Evolutionary conservation across 2,113 vertebrate genomes (phyloP).

Genomic region (Sinocyclocheilus grahami): DNA sequence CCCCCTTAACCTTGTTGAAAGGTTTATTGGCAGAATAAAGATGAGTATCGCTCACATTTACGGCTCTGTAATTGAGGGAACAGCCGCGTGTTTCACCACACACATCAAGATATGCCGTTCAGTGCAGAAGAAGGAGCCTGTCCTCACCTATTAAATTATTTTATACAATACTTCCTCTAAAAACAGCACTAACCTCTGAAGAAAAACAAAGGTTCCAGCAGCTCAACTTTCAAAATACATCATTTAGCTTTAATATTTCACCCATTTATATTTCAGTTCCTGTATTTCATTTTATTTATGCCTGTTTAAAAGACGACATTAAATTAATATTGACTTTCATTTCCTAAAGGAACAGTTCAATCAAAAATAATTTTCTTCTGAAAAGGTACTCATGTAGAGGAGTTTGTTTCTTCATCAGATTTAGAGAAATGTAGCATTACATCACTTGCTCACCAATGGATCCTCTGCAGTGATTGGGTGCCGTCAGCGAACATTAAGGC

Average conservation of each 20-base stretch:
- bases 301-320: background rate
- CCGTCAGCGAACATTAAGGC: too few relatives aligned
- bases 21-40: conserved; percentile 55
- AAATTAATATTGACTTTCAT: background rate
- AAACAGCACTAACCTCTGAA: conserved; percentile 6
- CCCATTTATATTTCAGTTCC: background rate
- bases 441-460: background rate
- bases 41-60: conserved; percentile 47
- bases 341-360: background rate
- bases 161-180: conserved; percentile 37
- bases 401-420: too few relatives aligned
- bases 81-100: background rate
- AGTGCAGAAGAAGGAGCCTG: conserved; percentile 9
- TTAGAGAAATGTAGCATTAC: too few relatives aligned
- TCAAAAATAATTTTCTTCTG: too few relatives aligned
- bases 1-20: conserved; percentile 48
- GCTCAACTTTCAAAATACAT: background rate
- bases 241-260: background rate
- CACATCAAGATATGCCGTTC: background rate
- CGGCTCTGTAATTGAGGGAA: background rate
- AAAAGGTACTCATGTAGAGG: too few relatives aligned
- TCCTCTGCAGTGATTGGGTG: background rate
- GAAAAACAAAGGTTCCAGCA: background rate
- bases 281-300: background rate
- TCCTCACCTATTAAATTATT: conserved; percentile 29